Evolutionary conservation across 2,113 vertebrate genomes (phyloP).

Genomic region (Tyrannus savana): DNA sequence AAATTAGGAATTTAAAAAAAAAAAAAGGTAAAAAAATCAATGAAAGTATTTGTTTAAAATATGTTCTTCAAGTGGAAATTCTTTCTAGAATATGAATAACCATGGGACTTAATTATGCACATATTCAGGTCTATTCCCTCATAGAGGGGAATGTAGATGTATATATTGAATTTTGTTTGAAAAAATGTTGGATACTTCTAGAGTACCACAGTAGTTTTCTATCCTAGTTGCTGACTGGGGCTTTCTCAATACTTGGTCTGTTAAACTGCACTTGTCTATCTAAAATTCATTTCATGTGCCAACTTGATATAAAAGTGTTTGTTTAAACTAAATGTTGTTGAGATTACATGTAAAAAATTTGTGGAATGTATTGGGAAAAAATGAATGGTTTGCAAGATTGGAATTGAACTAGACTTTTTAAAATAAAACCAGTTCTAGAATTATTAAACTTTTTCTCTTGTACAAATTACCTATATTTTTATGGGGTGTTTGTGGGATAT

Average conservation of each 20-base stretch:
- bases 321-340: not conserved
- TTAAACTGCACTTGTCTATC: no score
- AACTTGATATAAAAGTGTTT: not conserved
- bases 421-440: not conserved
- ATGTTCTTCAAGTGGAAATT: not conserved
- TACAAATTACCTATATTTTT: not conserved
- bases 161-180: not conserved
- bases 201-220: not conserved
- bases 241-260: not conserved
- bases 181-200: not conserved
- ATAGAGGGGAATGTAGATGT: not conserved
- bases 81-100: not conserved
- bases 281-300: no score
- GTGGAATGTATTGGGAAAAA: not conserved
- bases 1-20: not conserved
- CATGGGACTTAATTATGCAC: not conserved
- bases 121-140: not conserved
- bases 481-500: not conserved
- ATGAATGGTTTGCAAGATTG: not conserved
- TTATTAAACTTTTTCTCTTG: not conserved
- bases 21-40: accelerated
- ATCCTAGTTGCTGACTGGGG: not conserved
- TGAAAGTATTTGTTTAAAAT: not conserved
- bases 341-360: not conserved
- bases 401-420: not conserved